phyloP scores from a whole-genome alignment of 2,888 invertebrate genomes.

The Tuberolachnus salignus region DNA sequence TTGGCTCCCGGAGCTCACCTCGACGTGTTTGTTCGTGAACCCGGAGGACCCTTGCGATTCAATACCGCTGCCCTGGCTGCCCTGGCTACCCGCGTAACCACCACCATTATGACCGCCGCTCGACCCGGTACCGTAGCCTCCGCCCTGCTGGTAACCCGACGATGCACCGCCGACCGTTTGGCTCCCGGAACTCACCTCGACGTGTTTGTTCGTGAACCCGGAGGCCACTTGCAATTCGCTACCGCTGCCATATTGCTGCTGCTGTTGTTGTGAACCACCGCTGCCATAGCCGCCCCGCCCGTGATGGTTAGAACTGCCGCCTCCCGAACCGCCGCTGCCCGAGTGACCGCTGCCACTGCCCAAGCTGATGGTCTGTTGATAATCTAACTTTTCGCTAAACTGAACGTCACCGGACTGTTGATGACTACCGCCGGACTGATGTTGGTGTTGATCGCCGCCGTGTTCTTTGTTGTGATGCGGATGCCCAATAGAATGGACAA shows the following conservation, averaged over 20 bases:
- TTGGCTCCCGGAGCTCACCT: too few relatives aligned
- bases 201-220: background rate
- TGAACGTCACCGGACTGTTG: too few relatives aligned
- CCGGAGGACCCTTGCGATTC: too few relatives aligned
- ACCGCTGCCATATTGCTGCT: background rate
- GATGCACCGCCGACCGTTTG: background rate
- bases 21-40: too few relatives aligned
- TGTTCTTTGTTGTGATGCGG: too few relatives aligned
- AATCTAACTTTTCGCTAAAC: too few relatives aligned
- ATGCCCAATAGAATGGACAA: too few relatives aligned
- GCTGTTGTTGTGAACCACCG: background rate
- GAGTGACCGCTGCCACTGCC: too few relatives aligned
- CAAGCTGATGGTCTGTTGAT: too few relatives aligned
- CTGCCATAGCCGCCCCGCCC: background rate
- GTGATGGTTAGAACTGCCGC: background rate
- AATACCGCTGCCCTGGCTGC: background rate
- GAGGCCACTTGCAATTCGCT: conserved; percentile 5
- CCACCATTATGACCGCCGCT: background rate
- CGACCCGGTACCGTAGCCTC: background rate
- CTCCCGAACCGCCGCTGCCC: background rate
- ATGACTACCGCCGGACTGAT: too few relatives aligned
- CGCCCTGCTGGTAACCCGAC: background rate
- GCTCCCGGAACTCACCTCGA: conserved; percentile 2
- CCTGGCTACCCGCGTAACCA: background rate
- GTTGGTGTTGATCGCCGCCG: too few relatives aligned